Percentiles rank a stretch among this genome's conserved stretches.
Evolutionary conservation across 2,797 vertebrate species (phyloP).

Genomic region (Fistularia tabacaria): DNA sequence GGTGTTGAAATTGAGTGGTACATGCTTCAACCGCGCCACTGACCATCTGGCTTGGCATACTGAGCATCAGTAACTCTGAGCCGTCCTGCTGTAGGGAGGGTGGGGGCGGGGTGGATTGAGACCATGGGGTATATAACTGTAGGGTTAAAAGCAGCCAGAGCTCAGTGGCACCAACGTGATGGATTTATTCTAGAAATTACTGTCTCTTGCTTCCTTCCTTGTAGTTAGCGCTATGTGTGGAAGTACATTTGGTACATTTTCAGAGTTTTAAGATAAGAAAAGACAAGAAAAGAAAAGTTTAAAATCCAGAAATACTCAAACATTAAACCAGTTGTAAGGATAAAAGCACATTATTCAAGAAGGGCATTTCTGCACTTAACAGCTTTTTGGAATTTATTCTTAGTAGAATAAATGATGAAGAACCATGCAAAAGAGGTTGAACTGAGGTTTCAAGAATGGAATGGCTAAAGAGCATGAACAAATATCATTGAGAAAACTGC

Average conservation of each 20-base stretch:
- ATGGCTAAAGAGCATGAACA: no score
- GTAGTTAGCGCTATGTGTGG: no score
- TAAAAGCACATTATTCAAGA: not conserved
- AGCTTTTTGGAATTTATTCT: no score
- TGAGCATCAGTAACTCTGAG: conserved; percentile 69
- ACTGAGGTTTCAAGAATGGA: no score
- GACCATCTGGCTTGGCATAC: conserved; percentile 75
- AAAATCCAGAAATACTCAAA: no score
- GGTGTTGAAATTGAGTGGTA: conserved; percentile 72
- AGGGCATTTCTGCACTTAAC: no score
- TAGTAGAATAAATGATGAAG: no score
- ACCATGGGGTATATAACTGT: conserved; percentile 49
- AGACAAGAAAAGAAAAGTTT: no score
- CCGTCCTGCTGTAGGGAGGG: conserved; percentile 54
- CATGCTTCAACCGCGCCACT: conserved; percentile 69
- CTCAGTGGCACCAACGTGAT: conserved; percentile 54
- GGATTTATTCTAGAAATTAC: conserved; percentile 41
- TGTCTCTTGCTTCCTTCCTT: not conserved
- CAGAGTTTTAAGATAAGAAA: no score
- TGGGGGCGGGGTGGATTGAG: conserved; percentile 45
- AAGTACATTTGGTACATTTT: no score
- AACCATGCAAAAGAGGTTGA: no score
- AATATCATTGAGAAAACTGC: not conserved
- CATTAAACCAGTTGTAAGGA: no score
- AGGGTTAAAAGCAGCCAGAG: conserved; percentile 67